Evolutionary conservation across 2,113 vertebrate species (phyloP).

Genomic region (Chlorodrepanis virens): DNA sequence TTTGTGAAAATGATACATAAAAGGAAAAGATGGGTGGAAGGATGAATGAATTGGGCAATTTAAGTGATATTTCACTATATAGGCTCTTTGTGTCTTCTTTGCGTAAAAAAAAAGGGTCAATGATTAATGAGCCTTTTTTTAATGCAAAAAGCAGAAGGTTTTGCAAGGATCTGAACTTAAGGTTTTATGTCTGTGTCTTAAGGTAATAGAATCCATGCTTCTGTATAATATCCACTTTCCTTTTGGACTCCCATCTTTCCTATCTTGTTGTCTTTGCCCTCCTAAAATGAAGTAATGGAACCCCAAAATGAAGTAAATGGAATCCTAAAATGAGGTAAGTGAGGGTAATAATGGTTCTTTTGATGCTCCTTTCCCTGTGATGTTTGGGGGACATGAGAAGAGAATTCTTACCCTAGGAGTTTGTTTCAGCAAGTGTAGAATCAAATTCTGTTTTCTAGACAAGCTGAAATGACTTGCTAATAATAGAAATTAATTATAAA

Average conservation of each 20-base stretch:
- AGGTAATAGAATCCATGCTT: background rate
- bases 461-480: constrained; percentile 35
- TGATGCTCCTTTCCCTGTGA: background rate
- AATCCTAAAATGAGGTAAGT: background rate
- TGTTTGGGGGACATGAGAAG: background rate
- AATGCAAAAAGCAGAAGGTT: background rate
- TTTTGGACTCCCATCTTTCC: background rate
- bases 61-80: background rate
- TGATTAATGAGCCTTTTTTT: background rate
- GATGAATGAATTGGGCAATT: background rate
- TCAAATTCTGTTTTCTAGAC: constrained; percentile 4
- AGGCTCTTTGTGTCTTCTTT: background rate
- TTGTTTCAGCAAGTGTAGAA: background rate
- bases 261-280: background rate
- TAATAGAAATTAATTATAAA: constrained; percentile 62
- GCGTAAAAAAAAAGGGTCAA: background rate
- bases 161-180: background rate
- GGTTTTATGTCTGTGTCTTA: background rate
- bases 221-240: background rate
- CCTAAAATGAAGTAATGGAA: background rate
- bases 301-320: background rate
- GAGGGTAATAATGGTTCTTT: background rate
- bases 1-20: background rate
- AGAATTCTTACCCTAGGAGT: background rate
- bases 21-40: background rate